Conservation (phyloP, 2,888 invertebrate species). For the Cylindroiulus punctatus region DNA sequence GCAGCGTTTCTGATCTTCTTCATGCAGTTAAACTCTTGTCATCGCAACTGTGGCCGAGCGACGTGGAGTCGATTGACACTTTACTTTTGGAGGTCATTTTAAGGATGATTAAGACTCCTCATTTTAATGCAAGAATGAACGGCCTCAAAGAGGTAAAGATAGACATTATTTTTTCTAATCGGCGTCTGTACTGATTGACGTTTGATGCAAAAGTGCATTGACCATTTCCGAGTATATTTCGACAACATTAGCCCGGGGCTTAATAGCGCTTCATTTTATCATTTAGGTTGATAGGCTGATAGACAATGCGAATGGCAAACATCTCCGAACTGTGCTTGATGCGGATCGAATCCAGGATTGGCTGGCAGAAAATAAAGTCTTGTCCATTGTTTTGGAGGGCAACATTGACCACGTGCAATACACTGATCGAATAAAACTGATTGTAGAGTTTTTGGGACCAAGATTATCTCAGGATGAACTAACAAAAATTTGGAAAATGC, state of each 20-base stretch:
- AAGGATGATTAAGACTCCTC: constrained; percentile 68
- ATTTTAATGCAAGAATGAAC: constrained; percentile 69
- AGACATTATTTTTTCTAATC: background rate
- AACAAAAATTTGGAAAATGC: constrained; percentile 69
- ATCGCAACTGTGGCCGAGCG: constrained; percentile 66
- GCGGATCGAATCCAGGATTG: constrained; percentile 67
- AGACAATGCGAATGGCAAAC: constrained; percentile 64
- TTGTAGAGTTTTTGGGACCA: constrained; percentile 69
- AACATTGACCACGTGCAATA: constrained; percentile 69
- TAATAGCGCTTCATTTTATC: background rate
- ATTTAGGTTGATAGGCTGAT: constrained; percentile 66
- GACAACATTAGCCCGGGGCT: background rate
- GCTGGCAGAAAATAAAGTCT: constrained; percentile 67
- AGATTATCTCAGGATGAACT: constrained; percentile 67
- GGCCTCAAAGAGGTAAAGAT: constrained; percentile 68
- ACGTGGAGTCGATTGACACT: constrained; percentile 65
- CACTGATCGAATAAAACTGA: constrained; percentile 68
- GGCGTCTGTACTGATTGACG: background rate
- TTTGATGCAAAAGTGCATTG: too few species aligned
- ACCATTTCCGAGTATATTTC: background rate
- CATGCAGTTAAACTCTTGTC: constrained; percentile 67
- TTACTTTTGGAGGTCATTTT: constrained; percentile 65
- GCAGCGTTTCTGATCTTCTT: constrained; percentile 66
- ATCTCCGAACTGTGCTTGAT: constrained; percentile 64
- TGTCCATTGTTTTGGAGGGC: constrained; percentile 68